Evolutionary conservation across 2,797 vertebrate species (phyloP).

Genomic region (Enteromius thamalakanensis): DNA sequence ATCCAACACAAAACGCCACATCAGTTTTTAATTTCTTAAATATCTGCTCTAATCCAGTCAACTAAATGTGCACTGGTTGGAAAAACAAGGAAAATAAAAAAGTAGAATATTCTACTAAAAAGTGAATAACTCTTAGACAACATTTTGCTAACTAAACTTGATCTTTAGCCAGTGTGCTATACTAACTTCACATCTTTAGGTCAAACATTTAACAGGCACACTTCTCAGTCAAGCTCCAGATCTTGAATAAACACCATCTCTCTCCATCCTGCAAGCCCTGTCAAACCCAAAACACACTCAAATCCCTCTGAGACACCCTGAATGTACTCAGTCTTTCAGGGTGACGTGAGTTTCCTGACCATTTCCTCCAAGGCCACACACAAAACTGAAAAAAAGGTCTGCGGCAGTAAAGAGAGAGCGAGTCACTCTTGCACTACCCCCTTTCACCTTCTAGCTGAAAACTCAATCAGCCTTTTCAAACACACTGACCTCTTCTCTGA

Average conservation of each 20-base stretch:
- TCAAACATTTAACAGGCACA: constrained; percentile 23
- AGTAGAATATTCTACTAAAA: background rate
- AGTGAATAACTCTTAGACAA: constrained; percentile 1
- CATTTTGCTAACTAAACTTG: constrained; percentile 5
- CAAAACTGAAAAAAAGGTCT: constrained; percentile 31
- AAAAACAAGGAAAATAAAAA: background rate
- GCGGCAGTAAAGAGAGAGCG: constrained; percentile 11
- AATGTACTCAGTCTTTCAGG: constrained; percentile 61
- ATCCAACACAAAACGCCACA: background rate
- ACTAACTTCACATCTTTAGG: constrained; percentile 6
- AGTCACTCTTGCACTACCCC: constrained; percentile 21
- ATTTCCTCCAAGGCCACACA: constrained; percentile 60
- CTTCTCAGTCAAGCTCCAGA: constrained; percentile 42
- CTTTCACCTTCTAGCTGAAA: constrained; percentile 14
- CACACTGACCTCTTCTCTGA: background rate
- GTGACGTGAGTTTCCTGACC: constrained; percentile 51
- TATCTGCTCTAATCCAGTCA: background rate
- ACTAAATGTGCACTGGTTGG: background rate
- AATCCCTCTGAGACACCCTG: constrained; percentile 59
- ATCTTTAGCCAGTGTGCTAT: background rate
- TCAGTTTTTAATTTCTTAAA: background rate
- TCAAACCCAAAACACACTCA: constrained; percentile 23
- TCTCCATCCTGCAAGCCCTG: background rate
- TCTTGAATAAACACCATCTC: constrained; percentile 41
- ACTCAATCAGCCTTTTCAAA: constrained; percentile 51